These are phyloP conservation scores for Trichosurus vulpecula DNA, from an alignment of 2,797 vertebrate genomes.

Conservation along the genomic window DNA sequence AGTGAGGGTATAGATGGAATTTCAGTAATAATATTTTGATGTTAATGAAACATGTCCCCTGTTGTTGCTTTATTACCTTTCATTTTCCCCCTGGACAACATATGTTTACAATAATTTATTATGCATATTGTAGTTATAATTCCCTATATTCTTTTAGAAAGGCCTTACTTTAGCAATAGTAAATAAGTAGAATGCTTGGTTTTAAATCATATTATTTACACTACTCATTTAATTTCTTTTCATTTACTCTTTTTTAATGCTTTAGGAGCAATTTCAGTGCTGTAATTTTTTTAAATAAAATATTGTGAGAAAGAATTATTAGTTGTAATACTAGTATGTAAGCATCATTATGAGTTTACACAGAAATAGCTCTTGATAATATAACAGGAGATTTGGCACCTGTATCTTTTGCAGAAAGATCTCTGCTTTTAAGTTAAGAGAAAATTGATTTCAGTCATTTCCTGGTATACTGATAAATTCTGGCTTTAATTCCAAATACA, in stretches of 20 bases:
- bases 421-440: constrained; percentile 44
- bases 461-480: neutral
- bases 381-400: constrained; percentile 30
- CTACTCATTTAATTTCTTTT: constrained; percentile 62
- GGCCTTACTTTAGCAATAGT: constrained; percentile 55
- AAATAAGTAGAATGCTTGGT: constrained; percentile 53
- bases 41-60: constrained; percentile 46
- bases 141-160: constrained; percentile 58
- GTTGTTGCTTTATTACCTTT: constrained; percentile 33
- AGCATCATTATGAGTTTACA: constrained; percentile 71
- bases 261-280: constrained; percentile 34
- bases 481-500: constrained; percentile 29
- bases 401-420: constrained; percentile 44
- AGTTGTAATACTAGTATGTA: constrained; percentile 40
- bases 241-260: constrained; percentile 68
- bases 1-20: constrained; percentile 25
- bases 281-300: constrained; percentile 75
- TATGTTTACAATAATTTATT: constrained; percentile 64
- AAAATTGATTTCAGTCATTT: constrained; percentile 18
- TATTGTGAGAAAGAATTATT: constrained; percentile 61
- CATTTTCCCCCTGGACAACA: neutral
- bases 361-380: constrained; percentile 57
- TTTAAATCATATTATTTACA: constrained; percentile 66
- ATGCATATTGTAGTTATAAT: constrained; percentile 50
- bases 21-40: constrained; percentile 43